phyloP scores from a whole-genome alignment of 1,140 invertebrate species.

The Dendroctonus ponderosae region DNA sequence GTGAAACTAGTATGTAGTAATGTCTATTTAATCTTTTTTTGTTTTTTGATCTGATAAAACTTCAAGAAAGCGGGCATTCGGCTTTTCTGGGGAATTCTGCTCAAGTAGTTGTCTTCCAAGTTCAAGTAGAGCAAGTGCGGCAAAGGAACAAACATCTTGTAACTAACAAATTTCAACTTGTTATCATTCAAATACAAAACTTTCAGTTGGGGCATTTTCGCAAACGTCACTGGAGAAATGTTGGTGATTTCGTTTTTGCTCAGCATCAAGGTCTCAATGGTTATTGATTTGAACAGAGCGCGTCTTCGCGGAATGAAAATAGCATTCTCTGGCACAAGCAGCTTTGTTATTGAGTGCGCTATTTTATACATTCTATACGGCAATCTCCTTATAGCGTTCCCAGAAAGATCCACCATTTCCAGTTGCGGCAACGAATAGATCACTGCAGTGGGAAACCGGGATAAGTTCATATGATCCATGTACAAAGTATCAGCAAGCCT shows the following conservation, averaged over 20 bases:
- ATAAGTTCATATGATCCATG: constrained; percentile 42
- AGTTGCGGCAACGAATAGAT: constrained; percentile 35
- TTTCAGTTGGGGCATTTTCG: constrained; percentile 37
- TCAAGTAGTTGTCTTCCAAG: constrained; percentile 41
- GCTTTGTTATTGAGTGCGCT: constrained; percentile 35
- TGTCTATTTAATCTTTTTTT: constrained; percentile 17
- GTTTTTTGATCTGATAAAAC: constrained; percentile 32
- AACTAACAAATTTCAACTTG: constrained; percentile 32
- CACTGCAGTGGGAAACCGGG: constrained; percentile 31
- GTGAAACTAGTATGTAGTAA: neutral
- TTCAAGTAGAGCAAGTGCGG: constrained; percentile 41
- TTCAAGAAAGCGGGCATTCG: constrained; percentile 26
- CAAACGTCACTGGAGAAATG: constrained; percentile 36
- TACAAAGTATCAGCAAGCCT: constrained; percentile 39
- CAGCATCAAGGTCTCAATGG: constrained; percentile 38
- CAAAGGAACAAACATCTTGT: constrained; percentile 37
- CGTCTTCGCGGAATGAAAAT: constrained; percentile 36
- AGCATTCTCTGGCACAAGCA: constrained; percentile 39
- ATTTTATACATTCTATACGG: constrained; percentile 28
- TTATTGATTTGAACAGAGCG: constrained; percentile 35
- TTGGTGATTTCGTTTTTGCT: constrained; percentile 41
- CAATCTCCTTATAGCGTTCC: constrained; percentile 37
- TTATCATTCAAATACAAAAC: constrained; percentile 45
- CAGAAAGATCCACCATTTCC: constrained; percentile 40
- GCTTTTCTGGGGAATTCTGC: constrained; percentile 34